Conservation (phyloP, 2,888 invertebrate species). For the Linnaemya tessellans region DNA sequence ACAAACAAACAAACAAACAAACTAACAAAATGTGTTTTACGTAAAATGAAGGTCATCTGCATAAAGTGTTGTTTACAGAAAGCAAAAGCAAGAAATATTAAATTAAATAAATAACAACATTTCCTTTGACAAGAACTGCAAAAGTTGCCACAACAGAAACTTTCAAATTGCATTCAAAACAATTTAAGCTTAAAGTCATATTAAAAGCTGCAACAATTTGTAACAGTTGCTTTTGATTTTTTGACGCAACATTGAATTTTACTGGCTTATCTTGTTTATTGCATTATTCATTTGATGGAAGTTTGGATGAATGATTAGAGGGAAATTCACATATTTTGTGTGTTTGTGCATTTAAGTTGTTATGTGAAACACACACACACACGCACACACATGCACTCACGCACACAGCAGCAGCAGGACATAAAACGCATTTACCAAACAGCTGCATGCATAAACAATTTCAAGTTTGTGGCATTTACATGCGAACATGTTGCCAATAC, state of each 20-base stretch:
- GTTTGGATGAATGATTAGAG: slow-evolving; percentile 15
- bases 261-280: slow-evolving; percentile 37
- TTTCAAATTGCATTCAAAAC: slow-evolving; percentile 31
- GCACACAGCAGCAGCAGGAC: background rate
- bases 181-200: slow-evolving; percentile 16
- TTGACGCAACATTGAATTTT: slow-evolving; percentile 3
- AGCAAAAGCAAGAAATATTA: background rate
- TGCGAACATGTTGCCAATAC: slow-evolving; percentile 15
- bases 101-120: slow-evolving; percentile 1
- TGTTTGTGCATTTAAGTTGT: background rate
- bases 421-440: background rate
- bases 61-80: slow-evolving; percentile 18
- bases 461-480: slow-evolving; percentile 12
- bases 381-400: background rate
- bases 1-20: background rate
- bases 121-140: slow-evolving; percentile 24
- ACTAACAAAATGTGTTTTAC: slow-evolving; percentile 40
- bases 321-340: slow-evolving; percentile 14
- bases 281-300: slow-evolving; percentile 51
- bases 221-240: background rate
- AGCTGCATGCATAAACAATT: slow-evolving; percentile 47
- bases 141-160: background rate
- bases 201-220: slow-evolving; percentile 5
- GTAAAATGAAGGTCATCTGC: slow-evolving; percentile 53
- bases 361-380: background rate